A percentile compares a stretch with the other conserved stretches of the same genome.
These are phyloP conservation scores for Heterodera schachtii DNA, from an alignment of 1,140 invertebrate genomes.

Conservation along the genomic window DNA sequence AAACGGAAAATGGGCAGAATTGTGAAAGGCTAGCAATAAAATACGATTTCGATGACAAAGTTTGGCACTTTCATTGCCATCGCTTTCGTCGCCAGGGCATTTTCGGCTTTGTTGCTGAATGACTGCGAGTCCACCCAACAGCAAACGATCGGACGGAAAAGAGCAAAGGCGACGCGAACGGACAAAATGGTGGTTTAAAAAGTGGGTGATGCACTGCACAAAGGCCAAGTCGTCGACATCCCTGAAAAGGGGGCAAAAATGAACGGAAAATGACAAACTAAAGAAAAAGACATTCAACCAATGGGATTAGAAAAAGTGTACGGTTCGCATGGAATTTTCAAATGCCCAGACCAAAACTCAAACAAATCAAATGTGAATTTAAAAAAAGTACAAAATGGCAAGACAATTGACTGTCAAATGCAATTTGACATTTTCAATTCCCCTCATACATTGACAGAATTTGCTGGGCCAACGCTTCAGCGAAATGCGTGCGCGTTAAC, in stretches of 20 bases:
- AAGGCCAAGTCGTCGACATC: slow-evolving; percentile 5
- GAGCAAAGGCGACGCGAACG: slow-evolving; percentile 8
- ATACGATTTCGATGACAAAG: neutral
- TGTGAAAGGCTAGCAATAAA: slow-evolving; percentile 45
- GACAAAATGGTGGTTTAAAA: neutral
- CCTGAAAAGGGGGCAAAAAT: neutral
- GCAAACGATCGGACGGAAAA: slow-evolving; percentile 31
- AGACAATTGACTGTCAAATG: neutral
- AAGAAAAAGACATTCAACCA: neutral
- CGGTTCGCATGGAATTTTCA: too few species aligned
- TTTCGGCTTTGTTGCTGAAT: neutral
- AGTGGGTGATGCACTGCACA: neutral
- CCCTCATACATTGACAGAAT: slow-evolving; percentile 9
- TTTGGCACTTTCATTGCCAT: too few species aligned
- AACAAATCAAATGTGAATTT: too few species aligned
- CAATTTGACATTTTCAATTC: neutral
- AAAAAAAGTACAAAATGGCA: neutral
- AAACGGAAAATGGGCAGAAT: slow-evolving; percentile 46
- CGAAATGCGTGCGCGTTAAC: slow-evolving; percentile 40
- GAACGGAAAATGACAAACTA: neutral
- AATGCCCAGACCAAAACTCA: too few species aligned
- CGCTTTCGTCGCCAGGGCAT: too few species aligned
- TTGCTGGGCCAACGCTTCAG: slow-evolving; percentile 38
- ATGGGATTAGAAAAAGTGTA: too few species aligned
- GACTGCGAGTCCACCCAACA: slow-evolving; percentile 43